Conservation (phyloP, 2,888 invertebrate species). For the Alsophila aescularia region DNA sequence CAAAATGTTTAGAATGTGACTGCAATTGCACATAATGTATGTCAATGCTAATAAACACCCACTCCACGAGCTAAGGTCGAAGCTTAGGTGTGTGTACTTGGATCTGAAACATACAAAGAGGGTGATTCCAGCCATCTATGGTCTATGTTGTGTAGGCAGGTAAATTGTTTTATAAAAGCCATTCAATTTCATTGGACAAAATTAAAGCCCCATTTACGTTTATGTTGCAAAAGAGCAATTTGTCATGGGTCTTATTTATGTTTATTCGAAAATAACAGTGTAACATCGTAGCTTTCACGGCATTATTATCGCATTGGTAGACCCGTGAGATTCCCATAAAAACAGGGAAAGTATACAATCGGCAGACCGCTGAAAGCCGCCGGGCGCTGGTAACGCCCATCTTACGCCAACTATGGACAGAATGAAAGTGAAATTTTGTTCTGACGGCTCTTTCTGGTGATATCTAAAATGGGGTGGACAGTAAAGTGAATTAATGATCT, state of each 20-base stretch:
- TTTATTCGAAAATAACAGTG: neutral
- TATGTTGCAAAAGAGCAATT: neutral
- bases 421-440: conserved; percentile 78
- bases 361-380: conserved; percentile 63
- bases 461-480: conserved; percentile 39
- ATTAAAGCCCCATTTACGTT: neutral
- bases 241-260: neutral
- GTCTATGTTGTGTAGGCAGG: conserved; percentile 29
- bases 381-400: conserved; percentile 73
- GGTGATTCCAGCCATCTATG: conserved; percentile 49
- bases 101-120: conserved; percentile 52
- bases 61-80: conserved; percentile 63
- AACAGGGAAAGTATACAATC: conserved; percentile 81
- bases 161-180: conserved; percentile 28
- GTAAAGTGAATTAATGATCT: conserved; percentile 28
- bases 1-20: conserved; percentile 59
- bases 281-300: conserved; percentile 56
- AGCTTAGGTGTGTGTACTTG: conserved; percentile 53
- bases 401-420: conserved; percentile 58
- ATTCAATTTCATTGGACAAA: neutral
- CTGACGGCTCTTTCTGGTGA: conserved; percentile 43
- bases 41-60: conserved; percentile 79
- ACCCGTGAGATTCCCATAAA: conserved; percentile 74
- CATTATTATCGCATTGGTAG: conserved; percentile 58
- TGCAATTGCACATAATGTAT: conserved; percentile 66